These are phyloP conservation scores for Lordiphosa mommai DNA, from an alignment of 1,140 invertebrate species.

Conservation along the genomic window DNA sequence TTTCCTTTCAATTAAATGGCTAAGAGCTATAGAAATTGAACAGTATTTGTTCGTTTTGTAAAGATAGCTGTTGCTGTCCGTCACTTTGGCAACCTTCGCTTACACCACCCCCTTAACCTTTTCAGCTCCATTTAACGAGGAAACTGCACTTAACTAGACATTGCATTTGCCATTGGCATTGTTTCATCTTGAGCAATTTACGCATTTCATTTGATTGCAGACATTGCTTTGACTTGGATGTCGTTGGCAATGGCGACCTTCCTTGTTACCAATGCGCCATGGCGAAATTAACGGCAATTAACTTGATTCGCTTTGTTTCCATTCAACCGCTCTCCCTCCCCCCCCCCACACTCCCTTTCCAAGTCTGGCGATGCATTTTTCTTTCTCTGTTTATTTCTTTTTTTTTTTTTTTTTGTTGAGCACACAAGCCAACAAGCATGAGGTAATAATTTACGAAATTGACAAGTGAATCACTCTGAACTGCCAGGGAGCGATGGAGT, in stretches of 20 bases:
- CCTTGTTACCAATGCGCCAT: constrained; percentile 67
- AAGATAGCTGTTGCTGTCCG: constrained; percentile 20
- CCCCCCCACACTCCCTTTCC: not conserved
- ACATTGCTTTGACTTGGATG: constrained; percentile 29
- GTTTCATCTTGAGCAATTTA: constrained; percentile 50
- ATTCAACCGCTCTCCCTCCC: constrained; percentile 6
- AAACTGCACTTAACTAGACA: constrained; percentile 24
- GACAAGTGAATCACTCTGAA: constrained; percentile 63
- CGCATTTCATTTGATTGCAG: constrained; percentile 69
- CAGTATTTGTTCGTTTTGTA: too few species aligned
- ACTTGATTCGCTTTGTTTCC: constrained; percentile 67
- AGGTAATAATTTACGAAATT: constrained; percentile 73
- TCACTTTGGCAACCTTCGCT: not conserved
- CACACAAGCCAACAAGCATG: constrained; percentile 41
- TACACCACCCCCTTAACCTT: not conserved
- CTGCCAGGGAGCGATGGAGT: constrained; percentile 1
- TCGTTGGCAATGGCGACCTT: constrained; percentile 45
- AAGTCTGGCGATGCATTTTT: constrained; percentile 39
- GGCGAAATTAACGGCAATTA: constrained; percentile 72
- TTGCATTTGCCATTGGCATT: constrained; percentile 41
- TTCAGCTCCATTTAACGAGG: constrained; percentile 5
- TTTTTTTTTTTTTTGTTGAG: constrained; percentile 15
- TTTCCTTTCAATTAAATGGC: too few species aligned
- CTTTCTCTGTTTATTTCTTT: constrained; percentile 1
- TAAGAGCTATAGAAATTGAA: too few species aligned